phyloP scores from a whole-genome alignment of 2,113 vertebrate species.

The Scatophagus argus region DNA sequence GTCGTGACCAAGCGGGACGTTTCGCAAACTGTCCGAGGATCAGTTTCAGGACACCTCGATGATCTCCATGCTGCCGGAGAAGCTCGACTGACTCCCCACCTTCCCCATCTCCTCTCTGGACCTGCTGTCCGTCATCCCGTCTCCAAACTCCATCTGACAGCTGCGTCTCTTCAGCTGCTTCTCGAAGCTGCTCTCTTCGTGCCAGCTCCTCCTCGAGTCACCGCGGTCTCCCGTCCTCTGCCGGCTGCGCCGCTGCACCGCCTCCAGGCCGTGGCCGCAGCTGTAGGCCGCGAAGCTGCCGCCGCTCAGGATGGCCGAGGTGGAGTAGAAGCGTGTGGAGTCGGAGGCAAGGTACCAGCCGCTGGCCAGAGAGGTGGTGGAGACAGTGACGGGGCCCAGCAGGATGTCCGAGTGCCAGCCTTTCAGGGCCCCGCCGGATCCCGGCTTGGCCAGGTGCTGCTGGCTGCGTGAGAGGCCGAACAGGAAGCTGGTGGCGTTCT shows the following conservation, averaged over 20 bases:
- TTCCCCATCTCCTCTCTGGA: conserved; percentile 90
- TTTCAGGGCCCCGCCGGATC: conserved; percentile 85
- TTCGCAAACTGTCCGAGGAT: neutral
- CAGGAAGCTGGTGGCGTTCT: conserved; percentile 86
- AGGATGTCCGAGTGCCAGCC: conserved; percentile 96
- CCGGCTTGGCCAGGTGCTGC: conserved; percentile 88
- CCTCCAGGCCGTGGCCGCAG: conserved; percentile 86
- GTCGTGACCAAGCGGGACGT: neutral
- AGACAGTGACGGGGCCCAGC: conserved; percentile 85
- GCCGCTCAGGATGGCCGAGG: conserved; percentile 86
- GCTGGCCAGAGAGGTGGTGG: conserved; percentile 84
- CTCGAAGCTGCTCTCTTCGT: conserved; percentile 96
- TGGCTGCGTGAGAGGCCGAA: conserved; percentile 91
- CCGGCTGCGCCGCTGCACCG: conserved; percentile 85
- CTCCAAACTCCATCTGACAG: conserved; percentile 98
- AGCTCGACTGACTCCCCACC: conserved; percentile 90
- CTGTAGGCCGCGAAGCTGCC: conserved; percentile 80
- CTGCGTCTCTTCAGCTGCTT: conserved; percentile 96
- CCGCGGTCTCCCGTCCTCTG: conserved; percentile 85
- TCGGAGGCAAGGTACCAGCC: conserved; percentile 93
- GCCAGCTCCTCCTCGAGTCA: conserved; percentile 94
- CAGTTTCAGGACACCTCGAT: conserved; percentile 93
- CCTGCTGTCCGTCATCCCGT: conserved; percentile 85
- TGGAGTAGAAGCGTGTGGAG: conserved; percentile 89
- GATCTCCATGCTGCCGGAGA: conserved; percentile 97